Evolutionary conservation across 2,113 vertebrate genomes (phyloP), one percentile per base, ranked within the genome.

Genomic region (Illadopsis cleaveri): DNA sequence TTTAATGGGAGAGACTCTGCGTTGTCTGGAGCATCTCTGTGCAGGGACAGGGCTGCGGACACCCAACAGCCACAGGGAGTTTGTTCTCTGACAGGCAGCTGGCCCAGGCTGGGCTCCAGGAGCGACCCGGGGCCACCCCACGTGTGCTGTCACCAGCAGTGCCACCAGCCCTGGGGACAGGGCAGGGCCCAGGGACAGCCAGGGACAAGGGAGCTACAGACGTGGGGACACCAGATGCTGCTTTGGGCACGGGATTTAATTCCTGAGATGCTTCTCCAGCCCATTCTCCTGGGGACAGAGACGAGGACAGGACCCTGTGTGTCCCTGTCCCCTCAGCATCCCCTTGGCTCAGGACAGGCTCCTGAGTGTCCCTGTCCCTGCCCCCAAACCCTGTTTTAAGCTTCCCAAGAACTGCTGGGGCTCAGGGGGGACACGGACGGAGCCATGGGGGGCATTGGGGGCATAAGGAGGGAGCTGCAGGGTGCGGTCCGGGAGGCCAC

Each of bases 1-100:
- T 53, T 42, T 33, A 40, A 62, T 1, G 7, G 18, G 33, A 30
- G 44, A 60, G 40, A 18, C 56, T 12, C 20, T 0, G 2, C 0
- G 0, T 2, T 15, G 24, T 21, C 28, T 2, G 21, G 60, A 40
- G 56, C 3, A 2, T 5, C 22, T 19, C 73, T 0, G 1, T 1
- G 38, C 70, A 15, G 38, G 21, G 15, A 12, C 50, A 33, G n/a
- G 42, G 56, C 54, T 31, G 33, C 30, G 40, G 61, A 31, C 56
- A 65, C n/a, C 87, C 24, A 51, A 2, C 1, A 9, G 40, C 48
- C 7, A 18, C 1, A 0, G 37, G n/a, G 44, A 27, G 1, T 27
- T 87, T 50, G 48, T 19, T 37, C 79, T 69, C 35, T 48, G 22
- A 0, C 58, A 54, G 78, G 90, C 54, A n/a, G n/a, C n/a, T n/a